Conservation (phyloP, 2,797 vertebrate genomes). For the Columba guinea region DNA sequence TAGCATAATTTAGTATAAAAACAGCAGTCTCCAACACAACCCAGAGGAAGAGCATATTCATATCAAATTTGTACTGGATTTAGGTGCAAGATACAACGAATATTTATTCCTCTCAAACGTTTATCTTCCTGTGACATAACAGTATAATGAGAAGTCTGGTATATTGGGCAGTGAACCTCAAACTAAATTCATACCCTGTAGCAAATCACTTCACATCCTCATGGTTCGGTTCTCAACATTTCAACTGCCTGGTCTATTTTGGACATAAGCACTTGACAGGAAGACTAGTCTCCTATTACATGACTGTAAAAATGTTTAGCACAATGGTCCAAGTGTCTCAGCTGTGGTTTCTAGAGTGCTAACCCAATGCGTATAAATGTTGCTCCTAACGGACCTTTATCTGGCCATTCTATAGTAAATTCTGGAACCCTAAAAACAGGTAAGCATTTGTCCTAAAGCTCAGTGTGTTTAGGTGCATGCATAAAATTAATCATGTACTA, state of each 20-base stretch:
- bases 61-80: not conserved
- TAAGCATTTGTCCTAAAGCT: not conserved
- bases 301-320: not conserved
- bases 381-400: not conserved
- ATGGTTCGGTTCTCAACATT: not conserved
- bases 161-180: not conserved
- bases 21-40: not conserved
- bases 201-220: not conserved
- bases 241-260: not conserved
- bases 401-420: not conserved
- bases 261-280: not conserved
- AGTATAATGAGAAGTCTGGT: not conserved
- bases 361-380: not conserved
- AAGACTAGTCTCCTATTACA: not conserved
- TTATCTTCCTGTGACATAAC: not conserved
- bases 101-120: not conserved
- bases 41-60: not conserved
- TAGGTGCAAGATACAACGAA: not conserved
- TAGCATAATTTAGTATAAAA: constrained; percentile 11
- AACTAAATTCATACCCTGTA: not conserved
- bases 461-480: not conserved
- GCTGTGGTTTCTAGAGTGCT: not conserved
- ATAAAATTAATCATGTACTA: not conserved
- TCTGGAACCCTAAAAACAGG: not conserved
- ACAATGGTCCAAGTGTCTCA: not conserved